Conservation (phyloP, 2,797 vertebrate genomes). For the Macroramphosus scolopax region DNA sequence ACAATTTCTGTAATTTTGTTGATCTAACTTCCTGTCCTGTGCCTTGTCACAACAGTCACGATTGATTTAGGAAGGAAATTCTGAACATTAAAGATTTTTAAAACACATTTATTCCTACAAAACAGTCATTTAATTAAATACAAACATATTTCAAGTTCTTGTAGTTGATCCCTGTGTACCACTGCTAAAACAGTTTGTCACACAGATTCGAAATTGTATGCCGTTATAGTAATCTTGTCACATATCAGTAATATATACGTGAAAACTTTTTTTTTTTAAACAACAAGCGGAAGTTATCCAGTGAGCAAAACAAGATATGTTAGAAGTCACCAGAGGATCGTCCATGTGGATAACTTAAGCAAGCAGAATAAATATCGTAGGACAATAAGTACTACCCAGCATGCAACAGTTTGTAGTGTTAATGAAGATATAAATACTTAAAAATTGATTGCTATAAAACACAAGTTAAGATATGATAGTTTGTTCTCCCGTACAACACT, state of each 20-base stretch:
- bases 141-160: conserved; percentile 15
- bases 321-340: not conserved
- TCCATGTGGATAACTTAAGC: not conserved
- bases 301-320: not conserved
- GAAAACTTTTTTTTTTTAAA: no score
- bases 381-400: not conserved
- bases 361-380: not conserved
- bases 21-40: not conserved
- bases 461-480: no score
- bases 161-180: conserved; percentile 17
- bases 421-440: no score
- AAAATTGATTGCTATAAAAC: no score
- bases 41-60: not conserved
- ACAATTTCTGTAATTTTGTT: not conserved
- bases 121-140: conserved; percentile 33
- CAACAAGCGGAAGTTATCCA: not conserved
- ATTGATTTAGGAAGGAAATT: no score
- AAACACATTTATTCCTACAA: conserved; percentile 28
- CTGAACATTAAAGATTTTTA: no score
- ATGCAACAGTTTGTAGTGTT: no score
- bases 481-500: conserved; percentile 17
- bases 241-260: no score
- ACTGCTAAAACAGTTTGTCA: conserved; percentile 6
- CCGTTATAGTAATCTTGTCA: no score
- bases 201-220: conserved; percentile 4